Base-by-base conservation (phyloP, 2,888 invertebrate species). In the Cantharis rufa region DNA sequence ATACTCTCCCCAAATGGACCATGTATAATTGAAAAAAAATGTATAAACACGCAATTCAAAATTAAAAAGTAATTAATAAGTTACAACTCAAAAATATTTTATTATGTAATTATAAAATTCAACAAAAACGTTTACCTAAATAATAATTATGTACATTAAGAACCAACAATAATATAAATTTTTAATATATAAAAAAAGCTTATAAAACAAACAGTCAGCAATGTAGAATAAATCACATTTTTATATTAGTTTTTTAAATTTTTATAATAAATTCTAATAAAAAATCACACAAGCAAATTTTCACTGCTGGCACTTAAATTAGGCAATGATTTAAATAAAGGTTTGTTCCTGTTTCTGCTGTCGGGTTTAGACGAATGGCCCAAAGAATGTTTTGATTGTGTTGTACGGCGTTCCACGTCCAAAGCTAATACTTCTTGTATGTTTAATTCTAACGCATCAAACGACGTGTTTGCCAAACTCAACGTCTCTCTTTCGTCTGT, bases 221-320 rank as follows among this genome's bases (percentile, higher is more conserved):
- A 74, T 69, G 63, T 48, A 72, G 70, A 69, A 69, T 79, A 62
- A 79, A 78, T 75, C 77, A 76, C 75, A 76, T 68, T 71, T 72
- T 72, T 63, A 62, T 77, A 61, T 76, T 63, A 32, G 73, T 72
- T 69, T 62, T 24, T 69, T 69, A 71, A 70, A 69, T 15, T 68
- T 73, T 48, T 48, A 9, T 66, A 66, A 66, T 66, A 66, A 66
- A 66, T 66, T 63, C 48, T 48, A 66, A 18, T 66, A 66, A 66
- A 24, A 66, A 74, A 75, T 89, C 86, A 86, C 85, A 90, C 90
- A 83, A 92, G 89, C 84, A 92, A 89, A 85, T 90, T 91, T 87
- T 92, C 92, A 86, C 91, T 91, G 87, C 91, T 92, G 84, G 93
- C 92, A 88, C 92, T 93, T 89, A 93, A 90, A 90, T 93, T 93